These are phyloP conservation scores for Heterotilapia buettikoferi DNA, from an alignment of 2,113 vertebrate genomes.

Conservation along the genomic window DNA sequence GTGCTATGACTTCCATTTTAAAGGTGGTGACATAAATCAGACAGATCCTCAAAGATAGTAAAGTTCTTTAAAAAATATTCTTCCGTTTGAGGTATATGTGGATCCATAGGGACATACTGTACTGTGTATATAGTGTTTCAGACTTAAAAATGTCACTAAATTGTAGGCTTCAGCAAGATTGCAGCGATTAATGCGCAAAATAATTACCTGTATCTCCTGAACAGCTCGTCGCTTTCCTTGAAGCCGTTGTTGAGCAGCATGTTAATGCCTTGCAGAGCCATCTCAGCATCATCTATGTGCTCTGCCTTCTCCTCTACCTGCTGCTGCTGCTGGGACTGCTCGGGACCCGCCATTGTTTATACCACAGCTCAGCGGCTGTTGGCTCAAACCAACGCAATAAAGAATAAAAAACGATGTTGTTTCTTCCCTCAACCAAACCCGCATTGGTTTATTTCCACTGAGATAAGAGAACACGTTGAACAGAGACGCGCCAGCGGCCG, in stretches of 20 bases:
- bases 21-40: not conserved
- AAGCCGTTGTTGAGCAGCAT: constrained; percentile 99
- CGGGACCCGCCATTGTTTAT: constrained; percentile 74
- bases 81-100: not conserved
- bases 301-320: constrained; percentile 71
- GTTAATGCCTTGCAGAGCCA: constrained; percentile 93
- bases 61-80: not conserved
- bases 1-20: not conserved
- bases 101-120: not conserved
- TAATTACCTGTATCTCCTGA: constrained; percentile 90
- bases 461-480: not conserved
- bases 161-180: not conserved
- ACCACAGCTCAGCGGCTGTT: not conserved
- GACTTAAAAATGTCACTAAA: not conserved
- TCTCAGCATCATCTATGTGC: constrained; percentile 85
- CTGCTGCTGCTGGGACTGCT: constrained; percentile 72
- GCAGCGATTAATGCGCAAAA: not conserved
- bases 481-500: constrained; percentile 6
- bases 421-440: constrained; percentile 13
- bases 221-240: constrained; percentile 94
- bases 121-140: not conserved
- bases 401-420: not conserved
- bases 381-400: not conserved
- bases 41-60: not conserved
- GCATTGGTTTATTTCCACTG: constrained; percentile 42